A percentile compares a stretch with the other conserved stretches of the same genome.
These are phyloP conservation scores for Pantala flavescens DNA, from an alignment of 1,140 invertebrate genomes.

Conservation along the genomic window DNA sequence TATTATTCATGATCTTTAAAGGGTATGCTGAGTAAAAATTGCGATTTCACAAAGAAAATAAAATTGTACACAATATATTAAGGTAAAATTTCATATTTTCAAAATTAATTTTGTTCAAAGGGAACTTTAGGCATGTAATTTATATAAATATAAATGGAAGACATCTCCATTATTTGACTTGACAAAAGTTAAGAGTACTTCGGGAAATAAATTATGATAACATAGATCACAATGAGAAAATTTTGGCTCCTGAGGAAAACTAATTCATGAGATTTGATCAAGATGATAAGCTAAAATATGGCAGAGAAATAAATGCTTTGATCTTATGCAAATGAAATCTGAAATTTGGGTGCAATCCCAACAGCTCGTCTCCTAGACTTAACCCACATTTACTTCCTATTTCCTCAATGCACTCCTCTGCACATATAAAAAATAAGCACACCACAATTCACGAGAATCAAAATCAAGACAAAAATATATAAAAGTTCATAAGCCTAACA, in stretches of 20 bases:
- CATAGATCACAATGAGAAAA: no score
- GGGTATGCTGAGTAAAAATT: not conserved
- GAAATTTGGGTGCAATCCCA: no score
- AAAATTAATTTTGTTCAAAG: not conserved
- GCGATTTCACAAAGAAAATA: not conserved
- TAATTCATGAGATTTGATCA: no score
- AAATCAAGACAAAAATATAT: not conserved
- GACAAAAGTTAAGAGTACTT: not conserved
- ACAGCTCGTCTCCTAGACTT: no score
- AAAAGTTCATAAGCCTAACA: slow-evolving; percentile 2
- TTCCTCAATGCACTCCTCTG: not conserved
- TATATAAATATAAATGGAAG: slow-evolving; percentile 11
- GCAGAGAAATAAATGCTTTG: not conserved
- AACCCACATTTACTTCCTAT: no score
- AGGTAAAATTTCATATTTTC: not conserved
- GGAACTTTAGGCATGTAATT: not conserved
- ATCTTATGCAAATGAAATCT: not conserved
- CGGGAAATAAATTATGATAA: not conserved
- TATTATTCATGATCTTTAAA: not conserved
- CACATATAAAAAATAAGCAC: not conserved
- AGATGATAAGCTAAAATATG: no score
- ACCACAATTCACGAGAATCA: not conserved
- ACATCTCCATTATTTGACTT: not conserved
- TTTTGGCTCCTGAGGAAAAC: no score
- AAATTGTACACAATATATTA: not conserved